phyloP scores from a whole-genome alignment of 2,113 vertebrate genomes.

The Heterotilapia buettikoferi region DNA sequence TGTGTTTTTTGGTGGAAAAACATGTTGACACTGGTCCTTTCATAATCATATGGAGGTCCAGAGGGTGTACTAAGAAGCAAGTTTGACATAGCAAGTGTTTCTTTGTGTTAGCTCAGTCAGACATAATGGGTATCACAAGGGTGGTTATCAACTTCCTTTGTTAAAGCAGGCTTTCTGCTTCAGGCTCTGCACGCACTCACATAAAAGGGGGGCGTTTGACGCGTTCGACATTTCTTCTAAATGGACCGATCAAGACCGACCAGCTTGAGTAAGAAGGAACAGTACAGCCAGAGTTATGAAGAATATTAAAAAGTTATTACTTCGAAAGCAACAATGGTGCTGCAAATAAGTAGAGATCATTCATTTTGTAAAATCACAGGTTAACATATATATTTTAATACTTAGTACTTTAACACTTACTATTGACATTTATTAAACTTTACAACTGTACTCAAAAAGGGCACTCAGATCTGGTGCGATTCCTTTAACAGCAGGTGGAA shows the following conservation, averaged over 20 bases:
- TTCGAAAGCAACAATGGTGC: not conserved
- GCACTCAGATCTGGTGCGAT: not conserved
- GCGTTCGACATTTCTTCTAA: not conserved
- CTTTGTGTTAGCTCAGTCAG: not conserved
- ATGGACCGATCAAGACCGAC: not conserved
- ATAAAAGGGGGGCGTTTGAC: not conserved
- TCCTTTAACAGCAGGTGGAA: not conserved
- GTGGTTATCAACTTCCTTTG: not conserved
- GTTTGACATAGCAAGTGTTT: not conserved
- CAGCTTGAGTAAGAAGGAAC: not conserved
- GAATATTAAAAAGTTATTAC: not conserved
- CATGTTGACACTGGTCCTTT: not conserved
- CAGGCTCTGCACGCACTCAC: not conserved
- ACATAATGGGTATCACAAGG: not conserved
- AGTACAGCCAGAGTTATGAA: accelerated
- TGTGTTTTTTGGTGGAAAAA: not conserved
- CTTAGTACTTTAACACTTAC: not conserved
- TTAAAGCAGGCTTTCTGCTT: not conserved
- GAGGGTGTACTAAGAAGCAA: not conserved
- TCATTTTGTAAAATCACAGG: not conserved
- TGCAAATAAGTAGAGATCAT: not conserved
- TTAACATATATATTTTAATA: not conserved
- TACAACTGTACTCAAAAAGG: not conserved
- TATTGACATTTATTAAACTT: not conserved
- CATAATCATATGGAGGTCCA: not conserved